Conservation (phyloP, 64 coral and sea anemone species). For the Trachythela sp. region DNA sequence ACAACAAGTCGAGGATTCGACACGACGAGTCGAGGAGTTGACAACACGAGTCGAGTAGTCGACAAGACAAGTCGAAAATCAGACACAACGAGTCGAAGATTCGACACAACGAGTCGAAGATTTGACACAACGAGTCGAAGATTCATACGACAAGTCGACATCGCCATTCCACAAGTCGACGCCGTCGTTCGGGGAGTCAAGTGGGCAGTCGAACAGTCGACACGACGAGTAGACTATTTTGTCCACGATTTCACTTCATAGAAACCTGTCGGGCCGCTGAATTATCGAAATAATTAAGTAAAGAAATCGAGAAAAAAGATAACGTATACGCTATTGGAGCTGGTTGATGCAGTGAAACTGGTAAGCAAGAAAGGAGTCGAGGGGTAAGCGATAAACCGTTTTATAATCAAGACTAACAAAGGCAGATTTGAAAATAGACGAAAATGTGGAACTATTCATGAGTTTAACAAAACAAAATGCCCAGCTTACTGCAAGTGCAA, state of each 20-base stretch:
- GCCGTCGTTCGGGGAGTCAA: too few species aligned
- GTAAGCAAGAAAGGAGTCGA: too few species aligned
- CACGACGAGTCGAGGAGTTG: too few species aligned
- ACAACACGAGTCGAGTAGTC: too few species aligned
- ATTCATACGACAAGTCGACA: too few species aligned
- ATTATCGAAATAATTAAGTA: too few species aligned
- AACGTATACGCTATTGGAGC: neutral
- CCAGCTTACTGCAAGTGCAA: neutral
- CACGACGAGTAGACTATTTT: too few species aligned
- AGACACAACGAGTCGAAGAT: neutral
- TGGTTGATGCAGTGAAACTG: neutral
- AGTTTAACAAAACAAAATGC: neutral
- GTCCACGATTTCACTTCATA: too few species aligned
- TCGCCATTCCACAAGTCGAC: too few species aligned
- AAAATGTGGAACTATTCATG: constrained; percentile 10
- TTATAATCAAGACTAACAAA: neutral
- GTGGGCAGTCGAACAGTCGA: too few species aligned
- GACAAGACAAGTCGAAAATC: neutral
- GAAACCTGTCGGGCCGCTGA: neutral
- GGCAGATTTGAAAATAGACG: constrained; percentile 8
- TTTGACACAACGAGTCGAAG: neutral
- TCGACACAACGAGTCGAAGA: neutral
- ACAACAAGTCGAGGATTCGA: too few species aligned
- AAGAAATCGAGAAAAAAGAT: too few species aligned
- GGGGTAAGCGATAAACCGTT: neutral